Percentiles rank a stretch among this genome's conserved stretches.
Evolutionary conservation across 1,140 invertebrate species (phyloP).

Genomic region (Neodiprion lecontei): DNA sequence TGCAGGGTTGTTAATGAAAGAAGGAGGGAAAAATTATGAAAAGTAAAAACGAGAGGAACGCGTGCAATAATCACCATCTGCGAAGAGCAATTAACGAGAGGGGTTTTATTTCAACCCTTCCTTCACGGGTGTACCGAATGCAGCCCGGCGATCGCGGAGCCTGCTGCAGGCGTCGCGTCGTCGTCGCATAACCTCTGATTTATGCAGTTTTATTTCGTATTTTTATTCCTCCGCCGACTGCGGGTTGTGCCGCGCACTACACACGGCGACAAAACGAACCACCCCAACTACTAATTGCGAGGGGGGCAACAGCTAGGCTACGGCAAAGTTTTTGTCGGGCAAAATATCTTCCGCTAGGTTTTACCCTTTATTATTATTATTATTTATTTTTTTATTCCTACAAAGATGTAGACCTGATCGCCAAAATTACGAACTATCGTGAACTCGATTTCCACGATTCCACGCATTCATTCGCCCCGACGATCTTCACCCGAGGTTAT

Average conservation of each 20-base stretch:
- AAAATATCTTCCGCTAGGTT: conserved; percentile 33
- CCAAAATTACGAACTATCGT: too few species aligned
- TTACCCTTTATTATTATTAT: conserved; percentile 25
- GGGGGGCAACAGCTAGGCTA: not conserved
- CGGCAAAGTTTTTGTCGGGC: too few species aligned
- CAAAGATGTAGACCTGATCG: too few species aligned
- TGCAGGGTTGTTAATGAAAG: conserved; percentile 8
- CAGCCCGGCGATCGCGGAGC: conserved; percentile 8
- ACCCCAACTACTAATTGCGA: not conserved
- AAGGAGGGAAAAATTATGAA: not conserved
- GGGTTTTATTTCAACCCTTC: conserved; percentile 50
- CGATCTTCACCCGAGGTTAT: not conserved
- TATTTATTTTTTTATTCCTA: conserved; percentile 7
- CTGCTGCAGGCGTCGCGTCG: conserved; percentile 40
- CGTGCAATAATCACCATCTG: conserved; percentile 53
- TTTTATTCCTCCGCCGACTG: conserved; percentile 4
- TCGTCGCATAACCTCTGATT: conserved; percentile 46
- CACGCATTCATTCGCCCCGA: not conserved
- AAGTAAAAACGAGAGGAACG: not conserved
- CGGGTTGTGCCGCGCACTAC: not conserved
- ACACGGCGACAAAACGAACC: not conserved
- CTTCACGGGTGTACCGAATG: conserved; percentile 25
- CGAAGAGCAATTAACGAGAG: conserved; percentile 59
- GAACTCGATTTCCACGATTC: too few species aligned
- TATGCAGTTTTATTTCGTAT: conserved; percentile 35